These are phyloP conservation scores for Zoroaster sp. DNA, from an alignment of 53 echinoderm and acorn worm species.

Conservation along the genomic window DNA sequence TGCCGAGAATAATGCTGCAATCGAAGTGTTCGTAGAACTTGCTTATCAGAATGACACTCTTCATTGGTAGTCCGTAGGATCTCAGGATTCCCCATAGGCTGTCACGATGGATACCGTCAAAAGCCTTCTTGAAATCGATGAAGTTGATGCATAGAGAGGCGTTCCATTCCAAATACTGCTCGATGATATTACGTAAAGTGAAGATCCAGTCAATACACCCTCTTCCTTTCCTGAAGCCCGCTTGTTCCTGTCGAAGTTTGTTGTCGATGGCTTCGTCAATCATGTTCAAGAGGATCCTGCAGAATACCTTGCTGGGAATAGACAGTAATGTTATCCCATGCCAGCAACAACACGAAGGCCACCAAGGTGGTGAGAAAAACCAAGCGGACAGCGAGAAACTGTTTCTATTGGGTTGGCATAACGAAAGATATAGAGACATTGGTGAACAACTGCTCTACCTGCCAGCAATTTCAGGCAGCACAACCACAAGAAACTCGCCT, in stretches of 20 bases:
- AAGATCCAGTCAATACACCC: slow-evolving; percentile 31
- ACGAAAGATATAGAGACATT: neutral
- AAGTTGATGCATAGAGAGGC: neutral
- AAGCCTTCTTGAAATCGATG: slow-evolving; percentile 52
- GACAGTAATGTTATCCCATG: slow-evolving; percentile 21
- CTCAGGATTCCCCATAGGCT: slow-evolving; percentile 44
- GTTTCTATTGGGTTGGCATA: neutral
- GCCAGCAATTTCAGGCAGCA: neutral
- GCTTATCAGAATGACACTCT: neutral
- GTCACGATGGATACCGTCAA: slow-evolving; percentile 53
- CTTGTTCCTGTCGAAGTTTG: slow-evolving; percentile 41
- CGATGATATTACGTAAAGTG: neutral
- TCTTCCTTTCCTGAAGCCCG: too few species aligned
- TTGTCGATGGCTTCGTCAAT: neutral
- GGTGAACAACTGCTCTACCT: neutral
- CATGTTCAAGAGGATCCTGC: neutral
- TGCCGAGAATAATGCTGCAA: neutral
- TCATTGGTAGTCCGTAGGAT: slow-evolving; percentile 24
- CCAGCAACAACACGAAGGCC: neutral
- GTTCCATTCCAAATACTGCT: slow-evolving; percentile 29
- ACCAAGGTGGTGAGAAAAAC: neutral
- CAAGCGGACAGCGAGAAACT: neutral
- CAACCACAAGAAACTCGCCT: too few species aligned
- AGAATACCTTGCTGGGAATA: slow-evolving; percentile 27
- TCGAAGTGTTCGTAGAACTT: neutral